Evolutionary conservation across 1,140 invertebrate genomes (phyloP).

Genomic region (Atta cephalotes): DNA sequence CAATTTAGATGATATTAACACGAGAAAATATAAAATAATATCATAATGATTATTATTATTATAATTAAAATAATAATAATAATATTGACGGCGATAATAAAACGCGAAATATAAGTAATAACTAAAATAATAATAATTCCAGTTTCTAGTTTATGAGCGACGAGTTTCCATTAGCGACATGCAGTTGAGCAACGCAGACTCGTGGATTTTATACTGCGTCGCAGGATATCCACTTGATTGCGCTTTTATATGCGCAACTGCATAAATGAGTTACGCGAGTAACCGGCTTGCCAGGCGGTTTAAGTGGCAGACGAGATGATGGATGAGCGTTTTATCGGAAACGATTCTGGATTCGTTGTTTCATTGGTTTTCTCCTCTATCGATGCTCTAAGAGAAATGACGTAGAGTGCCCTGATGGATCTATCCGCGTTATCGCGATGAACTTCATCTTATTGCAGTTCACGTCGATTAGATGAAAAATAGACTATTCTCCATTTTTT

Average conservation of each 20-base stretch:
- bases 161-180: conserved; percentile 48
- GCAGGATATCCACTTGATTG: conserved; percentile 56
- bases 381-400: conserved; percentile 45
- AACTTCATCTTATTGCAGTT: conserved; percentile 15
- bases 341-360: conserved; percentile 61
- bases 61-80: too few relatives aligned
- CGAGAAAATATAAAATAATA: neutral
- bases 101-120: neutral
- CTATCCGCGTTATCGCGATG: conserved; percentile 48
- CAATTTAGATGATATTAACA: neutral
- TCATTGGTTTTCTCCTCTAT: conserved; percentile 53
- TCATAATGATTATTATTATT: neutral
- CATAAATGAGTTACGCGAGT: conserved; percentile 61
- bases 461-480: conserved; percentile 28
- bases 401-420: conserved; percentile 42
- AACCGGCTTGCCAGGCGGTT: conserved; percentile 53
- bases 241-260: conserved; percentile 64
- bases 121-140: conserved; percentile 11
- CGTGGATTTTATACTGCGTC: conserved; percentile 46
- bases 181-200: conserved; percentile 19
- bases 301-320: conserved; percentile 62
- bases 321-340: conserved; percentile 63
- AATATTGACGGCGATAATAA: neutral
- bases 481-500: neutral
- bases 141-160: conserved; percentile 20